Evolutionary conservation across 2,888 invertebrate genomes (phyloP).

Genomic region (Scaptomyza flava): DNA sequence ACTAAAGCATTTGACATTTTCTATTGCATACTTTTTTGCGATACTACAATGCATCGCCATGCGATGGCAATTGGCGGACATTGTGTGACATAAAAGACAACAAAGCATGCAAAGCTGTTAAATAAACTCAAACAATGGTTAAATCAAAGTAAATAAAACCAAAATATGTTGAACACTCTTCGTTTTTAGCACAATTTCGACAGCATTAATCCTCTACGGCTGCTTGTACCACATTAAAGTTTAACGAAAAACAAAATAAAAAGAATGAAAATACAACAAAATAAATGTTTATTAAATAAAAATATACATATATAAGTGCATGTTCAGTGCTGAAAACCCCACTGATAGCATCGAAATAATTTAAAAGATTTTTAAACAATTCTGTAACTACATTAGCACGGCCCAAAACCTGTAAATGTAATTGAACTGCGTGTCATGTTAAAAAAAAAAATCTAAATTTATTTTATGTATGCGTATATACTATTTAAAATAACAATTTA

Average conservation of each 20-base stretch:
- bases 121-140: conserved; percentile 15
- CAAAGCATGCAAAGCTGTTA: conserved; percentile 32
- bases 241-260: conserved; percentile 4
- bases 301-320: conserved; percentile 33
- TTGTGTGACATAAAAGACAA: conserved; percentile 9
- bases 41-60: conserved; percentile 6
- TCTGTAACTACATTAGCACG: conserved; percentile 53
- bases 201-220: conserved; percentile 7
- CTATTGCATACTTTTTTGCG: conserved; percentile 46
- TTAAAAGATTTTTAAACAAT: conserved; percentile 23
- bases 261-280: conserved; percentile 10
- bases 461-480: conserved; percentile 15
- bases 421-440: conserved; percentile 54
- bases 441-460: conserved; percentile 16
- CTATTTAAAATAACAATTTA: conserved; percentile 31
- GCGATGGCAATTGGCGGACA: conserved; percentile 4
- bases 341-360: conserved; percentile 11
- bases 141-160: conserved; percentile 30
- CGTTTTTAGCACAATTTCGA: conserved; percentile 7
- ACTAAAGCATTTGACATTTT: conserved; percentile 12
- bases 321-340: conserved; percentile 37
- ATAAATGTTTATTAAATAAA: conserved; percentile 24
- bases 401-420: conserved; percentile 58
- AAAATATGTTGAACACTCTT: conserved; percentile 18
- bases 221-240: conserved; percentile 13